Evolutionary conservation across 2,113 vertebrate species (phyloP).

Genomic region (Paracyprichromis sp.): DNA sequence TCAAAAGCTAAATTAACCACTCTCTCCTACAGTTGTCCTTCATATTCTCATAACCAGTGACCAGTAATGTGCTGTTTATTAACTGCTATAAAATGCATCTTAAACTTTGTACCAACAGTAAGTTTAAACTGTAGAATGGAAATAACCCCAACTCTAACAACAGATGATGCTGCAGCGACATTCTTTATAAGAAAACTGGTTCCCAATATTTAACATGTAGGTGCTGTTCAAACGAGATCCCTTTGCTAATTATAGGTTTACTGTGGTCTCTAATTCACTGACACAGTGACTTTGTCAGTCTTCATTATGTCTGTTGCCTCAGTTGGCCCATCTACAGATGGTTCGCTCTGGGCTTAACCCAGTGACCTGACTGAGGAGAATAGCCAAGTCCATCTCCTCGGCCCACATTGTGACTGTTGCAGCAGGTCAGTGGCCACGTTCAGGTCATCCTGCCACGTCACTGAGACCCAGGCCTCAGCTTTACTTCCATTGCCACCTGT

Average conservation of each 20-base stretch:
- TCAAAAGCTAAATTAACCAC: not conserved
- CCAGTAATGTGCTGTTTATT: not conserved
- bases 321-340: slow-evolving; percentile 5
- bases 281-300: not conserved
- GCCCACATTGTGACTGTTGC: not conserved
- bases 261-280: not conserved
- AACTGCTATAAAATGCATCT: not conserved
- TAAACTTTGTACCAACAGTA: not conserved
- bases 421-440: not conserved
- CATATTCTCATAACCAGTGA: not conserved
- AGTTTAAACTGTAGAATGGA: not conserved
- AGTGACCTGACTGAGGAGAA: not conserved
- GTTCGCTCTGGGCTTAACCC: slow-evolving; percentile 56
- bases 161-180: not conserved
- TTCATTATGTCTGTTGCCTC: not conserved
- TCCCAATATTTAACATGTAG: not conserved
- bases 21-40: not conserved
- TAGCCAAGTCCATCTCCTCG: not conserved
- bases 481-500: not conserved
- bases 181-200: not conserved
- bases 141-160: not conserved
- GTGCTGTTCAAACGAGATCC: not conserved
- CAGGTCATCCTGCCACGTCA: not conserved
- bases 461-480: not conserved
- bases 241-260: not conserved